Percentiles rank a stretch among this genome's conserved stretches.
Evolutionary conservation across 2,888 invertebrate species (phyloP).

Genomic region (Bimastos eiseni): DNA sequence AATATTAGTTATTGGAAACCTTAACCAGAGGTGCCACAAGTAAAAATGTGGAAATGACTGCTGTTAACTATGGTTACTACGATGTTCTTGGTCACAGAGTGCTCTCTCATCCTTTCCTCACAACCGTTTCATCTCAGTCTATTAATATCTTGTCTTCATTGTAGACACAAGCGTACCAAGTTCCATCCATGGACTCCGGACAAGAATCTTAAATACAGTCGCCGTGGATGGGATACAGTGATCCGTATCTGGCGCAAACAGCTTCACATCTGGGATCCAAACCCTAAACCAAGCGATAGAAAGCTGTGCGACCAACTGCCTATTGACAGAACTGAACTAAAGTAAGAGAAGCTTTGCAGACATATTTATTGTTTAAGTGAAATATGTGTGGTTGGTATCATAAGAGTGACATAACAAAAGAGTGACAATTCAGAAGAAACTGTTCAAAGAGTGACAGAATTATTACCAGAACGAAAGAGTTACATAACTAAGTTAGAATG

Average conservation of each 20-base stretch:
- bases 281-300: slow-evolving; percentile 36
- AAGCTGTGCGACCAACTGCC: neutral
- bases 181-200: slow-evolving; percentile 88
- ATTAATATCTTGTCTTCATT: slow-evolving; percentile 38
- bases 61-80: neutral
- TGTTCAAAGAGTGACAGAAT: too few relatives aligned
- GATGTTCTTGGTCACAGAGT: neutral
- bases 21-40: neutral
- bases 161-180: slow-evolving; percentile 67
- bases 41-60: neutral
- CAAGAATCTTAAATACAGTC: slow-evolving; percentile 82
- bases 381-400: too few relatives aligned
- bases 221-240: slow-evolving; percentile 89
- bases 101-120: neutral
- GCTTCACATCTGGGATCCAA: slow-evolving; percentile 68
- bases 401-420: too few relatives aligned
- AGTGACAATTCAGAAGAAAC: too few relatives aligned
- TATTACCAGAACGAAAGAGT: too few relatives aligned
- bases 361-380: neutral
- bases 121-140: too few relatives aligned
- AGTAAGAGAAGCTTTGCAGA: neutral
- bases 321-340: neutral
- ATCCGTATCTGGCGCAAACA: slow-evolving; percentile 83
- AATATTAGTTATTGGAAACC: neutral
- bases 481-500: too few relatives aligned